Evolutionary conservation across 2,113 vertebrate species (phyloP).

Genomic region (Egretta garzetta): DNA sequence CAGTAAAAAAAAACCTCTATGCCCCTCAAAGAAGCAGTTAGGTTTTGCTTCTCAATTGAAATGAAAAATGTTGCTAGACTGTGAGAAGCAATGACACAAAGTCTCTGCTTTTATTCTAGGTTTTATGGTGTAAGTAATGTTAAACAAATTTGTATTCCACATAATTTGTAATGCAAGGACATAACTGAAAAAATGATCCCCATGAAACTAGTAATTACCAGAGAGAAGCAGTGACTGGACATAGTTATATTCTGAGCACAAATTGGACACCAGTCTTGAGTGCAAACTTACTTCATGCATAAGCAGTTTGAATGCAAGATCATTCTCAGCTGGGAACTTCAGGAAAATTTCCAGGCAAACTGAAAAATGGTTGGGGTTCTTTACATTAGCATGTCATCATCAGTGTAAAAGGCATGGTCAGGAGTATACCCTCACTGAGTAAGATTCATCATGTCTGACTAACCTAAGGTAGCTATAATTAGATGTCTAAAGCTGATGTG

Average conservation of each 20-base stretch:
- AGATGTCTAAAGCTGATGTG: neutral
- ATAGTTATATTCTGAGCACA: neutral
- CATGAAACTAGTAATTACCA: neutral
- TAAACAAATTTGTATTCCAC: neutral
- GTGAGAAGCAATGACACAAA: neutral
- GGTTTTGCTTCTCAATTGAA: neutral
- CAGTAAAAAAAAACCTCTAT: neutral
- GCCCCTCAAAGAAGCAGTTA: neutral
- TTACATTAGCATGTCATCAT: fast-evolving
- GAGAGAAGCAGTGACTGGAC: neutral
- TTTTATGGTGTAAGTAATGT: neutral
- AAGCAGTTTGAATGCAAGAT: neutral
- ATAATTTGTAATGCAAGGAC: neutral
- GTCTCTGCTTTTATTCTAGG: neutral
- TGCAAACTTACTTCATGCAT: neutral
- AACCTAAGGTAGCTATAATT: neutral
- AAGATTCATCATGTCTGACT: neutral
- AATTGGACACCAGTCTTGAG: neutral
- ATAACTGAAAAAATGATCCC: neutral
- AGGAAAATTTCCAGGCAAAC: neutral
- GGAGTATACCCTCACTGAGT: fast-evolving
- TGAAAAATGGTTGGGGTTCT: neutral
- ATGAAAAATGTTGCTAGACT: neutral
- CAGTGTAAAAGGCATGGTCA: fast-evolving
- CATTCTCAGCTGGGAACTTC: neutral